A percentile compares a stretch with the other conserved stretches of the same genome.
Evolutionary conservation across 64 coral and sea anemone species (phyloP).

Genomic region (Pocillopora verrucosa): DNA sequence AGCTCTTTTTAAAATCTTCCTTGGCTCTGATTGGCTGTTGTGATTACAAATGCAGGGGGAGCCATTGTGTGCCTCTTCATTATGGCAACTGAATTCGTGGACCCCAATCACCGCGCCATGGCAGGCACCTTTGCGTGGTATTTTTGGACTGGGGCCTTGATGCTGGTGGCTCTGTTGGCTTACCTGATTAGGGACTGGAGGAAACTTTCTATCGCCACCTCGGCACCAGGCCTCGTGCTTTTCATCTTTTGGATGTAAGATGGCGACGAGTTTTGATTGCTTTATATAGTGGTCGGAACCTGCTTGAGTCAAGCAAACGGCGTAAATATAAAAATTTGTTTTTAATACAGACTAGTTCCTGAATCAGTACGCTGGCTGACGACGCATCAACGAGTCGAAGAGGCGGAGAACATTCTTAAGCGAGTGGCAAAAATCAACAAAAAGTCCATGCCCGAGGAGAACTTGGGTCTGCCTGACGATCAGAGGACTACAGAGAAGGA

Average conservation of each 20-base stretch:
- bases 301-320: neutral
- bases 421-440: slow-evolving; percentile 85
- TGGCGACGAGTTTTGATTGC: neutral
- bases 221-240: slow-evolving; percentile 79
- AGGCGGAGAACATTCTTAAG: slow-evolving; percentile 64
- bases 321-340: neutral
- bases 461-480: slow-evolving; percentile 54
- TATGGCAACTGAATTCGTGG: slow-evolving; percentile 90
- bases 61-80: slow-evolving; percentile 93
- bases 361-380: slow-evolving; percentile 92
- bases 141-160: slow-evolving; percentile 89
- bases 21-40: no score
- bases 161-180: slow-evolving; percentile 80
- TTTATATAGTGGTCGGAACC: neutral
- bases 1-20: no score
- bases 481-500: slow-evolving; percentile 41
- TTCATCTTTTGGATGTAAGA: slow-evolving; percentile 93
- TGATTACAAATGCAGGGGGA: slow-evolving; percentile 48
- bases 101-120: slow-evolving; percentile 86
- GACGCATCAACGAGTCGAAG: slow-evolving; percentile 33
- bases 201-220: slow-evolving; percentile 78
- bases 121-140: slow-evolving; percentile 95
- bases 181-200: slow-evolving; percentile 93
- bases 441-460: slow-evolving; percentile 55
- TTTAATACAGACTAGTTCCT: slow-evolving; percentile 54